These are phyloP conservation scores for Procambarus virginalis DNA, from an alignment of 1,140 invertebrate species.

Conservation along the genomic window DNA sequence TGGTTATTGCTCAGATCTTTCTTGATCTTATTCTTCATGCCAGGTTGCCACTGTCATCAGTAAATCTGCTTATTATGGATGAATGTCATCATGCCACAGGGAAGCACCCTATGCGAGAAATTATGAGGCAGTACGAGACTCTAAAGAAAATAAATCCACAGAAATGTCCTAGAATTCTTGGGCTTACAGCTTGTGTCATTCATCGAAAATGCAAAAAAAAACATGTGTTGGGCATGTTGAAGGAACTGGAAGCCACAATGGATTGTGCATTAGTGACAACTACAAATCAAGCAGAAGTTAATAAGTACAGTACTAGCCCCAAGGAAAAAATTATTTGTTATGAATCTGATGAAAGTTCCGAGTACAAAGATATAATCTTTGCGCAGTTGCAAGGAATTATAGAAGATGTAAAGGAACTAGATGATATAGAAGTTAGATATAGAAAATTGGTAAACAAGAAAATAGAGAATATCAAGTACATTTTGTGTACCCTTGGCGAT, in stretches of 20 bases:
- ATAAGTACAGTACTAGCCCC: conserved; percentile 74
- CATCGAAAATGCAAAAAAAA: conserved; percentile 81
- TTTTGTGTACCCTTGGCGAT: conserved; percentile 77
- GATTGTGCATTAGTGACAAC: conserved; percentile 83
- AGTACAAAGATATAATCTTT: conserved; percentile 22
- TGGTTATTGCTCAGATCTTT: conserved; percentile 91
- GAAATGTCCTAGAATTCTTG: conserved; percentile 83
- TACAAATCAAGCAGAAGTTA: conserved; percentile 76
- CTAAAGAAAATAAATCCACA: conserved; percentile 72
- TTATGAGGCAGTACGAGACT: conserved; percentile 81
- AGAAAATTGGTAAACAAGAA: conserved; percentile 72
- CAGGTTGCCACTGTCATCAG: conserved; percentile 78
- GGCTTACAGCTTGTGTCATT: conserved; percentile 88
- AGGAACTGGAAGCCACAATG: conserved; percentile 84
- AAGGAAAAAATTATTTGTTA: conserved; percentile 79
- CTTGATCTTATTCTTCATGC: conserved; percentile 81
- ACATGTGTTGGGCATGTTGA: conserved; percentile 79
- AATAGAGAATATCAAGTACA: conserved; percentile 78
- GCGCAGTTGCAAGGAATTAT: conserved; percentile 20
- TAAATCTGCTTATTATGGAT: conserved; percentile 93
- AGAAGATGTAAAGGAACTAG: conserved; percentile 11
- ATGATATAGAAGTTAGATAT: conserved; percentile 24
- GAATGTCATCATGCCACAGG: conserved; percentile 90
- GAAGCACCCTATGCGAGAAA: conserved; percentile 70
- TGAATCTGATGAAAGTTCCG: conserved; percentile 66